Conservation (phyloP, 2,797 vertebrate genomes). For the Salmo trutta region DNA sequence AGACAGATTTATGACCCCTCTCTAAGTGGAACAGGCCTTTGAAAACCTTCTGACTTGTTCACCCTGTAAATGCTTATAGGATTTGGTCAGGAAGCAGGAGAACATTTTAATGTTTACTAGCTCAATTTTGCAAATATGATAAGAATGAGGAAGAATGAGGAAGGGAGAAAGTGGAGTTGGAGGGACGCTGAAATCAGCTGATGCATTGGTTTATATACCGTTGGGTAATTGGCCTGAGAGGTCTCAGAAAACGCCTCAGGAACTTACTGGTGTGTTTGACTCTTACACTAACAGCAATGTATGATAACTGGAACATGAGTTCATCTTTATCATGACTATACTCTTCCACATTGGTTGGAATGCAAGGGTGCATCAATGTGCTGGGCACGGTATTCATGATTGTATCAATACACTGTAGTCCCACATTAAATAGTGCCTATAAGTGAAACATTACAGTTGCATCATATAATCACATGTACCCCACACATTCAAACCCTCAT, state of each 20-base stretch:
- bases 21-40: conserved; percentile 53
- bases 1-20: conserved; percentile 55
- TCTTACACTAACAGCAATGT: not conserved
- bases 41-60: conserved; percentile 5
- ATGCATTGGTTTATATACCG: not conserved
- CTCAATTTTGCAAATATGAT: not conserved
- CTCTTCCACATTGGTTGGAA: not conserved
- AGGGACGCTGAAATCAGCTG: not conserved
- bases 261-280: not conserved
- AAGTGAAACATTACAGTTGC: not conserved
- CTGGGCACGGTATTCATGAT: not conserved
- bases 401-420: not conserved
- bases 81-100: conserved; percentile 2
- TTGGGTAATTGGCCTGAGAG: not conserved
- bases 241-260: not conserved
- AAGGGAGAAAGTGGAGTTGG: not conserved
- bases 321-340: not conserved
- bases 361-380: not conserved
- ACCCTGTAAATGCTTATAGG: not conserved
- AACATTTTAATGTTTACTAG: conserved; percentile 1
- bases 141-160: conserved; percentile 1
- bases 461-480: not conserved
- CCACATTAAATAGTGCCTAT: not conserved
- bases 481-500: not conserved
- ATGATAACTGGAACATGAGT: not conserved